Evolutionary conservation across 2,113 vertebrate species (phyloP).

Genomic region (Cercocebus atys): DNA sequence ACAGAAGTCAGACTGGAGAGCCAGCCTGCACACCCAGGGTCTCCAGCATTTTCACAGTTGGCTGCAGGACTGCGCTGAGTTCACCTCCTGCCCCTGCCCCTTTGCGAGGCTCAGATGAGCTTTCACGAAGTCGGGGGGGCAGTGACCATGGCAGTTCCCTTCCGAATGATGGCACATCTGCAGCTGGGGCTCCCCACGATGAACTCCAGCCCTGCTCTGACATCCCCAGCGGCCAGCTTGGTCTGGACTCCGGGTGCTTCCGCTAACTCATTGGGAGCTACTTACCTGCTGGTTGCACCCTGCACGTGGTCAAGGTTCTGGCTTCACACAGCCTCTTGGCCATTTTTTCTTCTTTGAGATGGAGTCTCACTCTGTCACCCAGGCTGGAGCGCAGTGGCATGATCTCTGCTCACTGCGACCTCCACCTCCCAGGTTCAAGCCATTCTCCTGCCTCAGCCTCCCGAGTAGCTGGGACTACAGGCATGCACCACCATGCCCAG

Average conservation of each 20-base stretch:
- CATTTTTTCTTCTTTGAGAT: too few species aligned
- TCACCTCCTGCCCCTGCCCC: neutral
- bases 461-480: too few species aligned
- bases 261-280: too few species aligned
- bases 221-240: neutral
- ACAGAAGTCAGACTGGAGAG: neutral
- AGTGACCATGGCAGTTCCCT: neutral
- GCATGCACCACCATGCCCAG: too few species aligned
- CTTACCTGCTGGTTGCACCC: neutral
- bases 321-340: neutral
- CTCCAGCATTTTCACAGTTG: fast-evolving
- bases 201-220: neutral
- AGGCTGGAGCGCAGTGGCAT: too few species aligned
- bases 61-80: neutral
- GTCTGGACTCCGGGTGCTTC: too few species aligned
- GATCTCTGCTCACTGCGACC: too few species aligned
- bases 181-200: neutral
- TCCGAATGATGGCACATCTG: neutral
- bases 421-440: too few species aligned
- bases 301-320: too few species aligned
- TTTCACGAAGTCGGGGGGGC: neutral
- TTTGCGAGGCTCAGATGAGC: too few species aligned
- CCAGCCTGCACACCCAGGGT: neutral
- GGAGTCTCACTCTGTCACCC: too few species aligned
- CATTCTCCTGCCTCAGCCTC: too few species aligned